phyloP scores from a whole-genome alignment of 2,888 invertebrate species.

The Lepidochitona cinerea region DNA sequence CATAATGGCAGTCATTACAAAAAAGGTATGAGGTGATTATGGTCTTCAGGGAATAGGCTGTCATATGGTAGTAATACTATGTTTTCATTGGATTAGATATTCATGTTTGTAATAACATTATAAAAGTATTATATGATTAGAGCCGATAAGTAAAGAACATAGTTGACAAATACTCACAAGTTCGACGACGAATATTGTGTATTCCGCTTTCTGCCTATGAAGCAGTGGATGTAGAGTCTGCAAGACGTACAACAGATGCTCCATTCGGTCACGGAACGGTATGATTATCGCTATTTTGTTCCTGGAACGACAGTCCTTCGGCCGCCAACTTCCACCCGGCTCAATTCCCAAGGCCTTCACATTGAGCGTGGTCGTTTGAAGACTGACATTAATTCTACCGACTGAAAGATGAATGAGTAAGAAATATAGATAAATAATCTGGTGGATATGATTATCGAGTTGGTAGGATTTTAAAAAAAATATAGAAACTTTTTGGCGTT shows the following conservation, averaged over 20 bases:
- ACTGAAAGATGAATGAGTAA: background rate
- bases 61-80: too few relatives aligned
- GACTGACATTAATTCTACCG: background rate
- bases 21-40: too few relatives aligned
- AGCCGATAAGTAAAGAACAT: background rate
- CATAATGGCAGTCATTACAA: too few relatives aligned
- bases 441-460: too few relatives aligned
- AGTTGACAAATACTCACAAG: conserved; percentile 77
- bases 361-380: background rate
- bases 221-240: conserved; percentile 95
- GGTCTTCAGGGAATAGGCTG: too few relatives aligned
- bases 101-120: too few relatives aligned
- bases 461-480: too few relatives aligned
- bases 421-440: background rate
- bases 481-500: too few relatives aligned
- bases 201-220: conserved; percentile 92
- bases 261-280: conserved; percentile 89
- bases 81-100: too few relatives aligned
- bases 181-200: conserved; percentile 93
- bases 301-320: conserved; percentile 79
- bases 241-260: conserved; percentile 88
- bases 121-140: too few relatives aligned
- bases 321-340: conserved; percentile 80
- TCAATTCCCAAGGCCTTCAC: conserved; percentile 75
- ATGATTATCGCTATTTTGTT: conserved; percentile 92